Base-by-base conservation (phyloP, 2,797 vertebrate species). In the Lepus oiostolus region DNA sequence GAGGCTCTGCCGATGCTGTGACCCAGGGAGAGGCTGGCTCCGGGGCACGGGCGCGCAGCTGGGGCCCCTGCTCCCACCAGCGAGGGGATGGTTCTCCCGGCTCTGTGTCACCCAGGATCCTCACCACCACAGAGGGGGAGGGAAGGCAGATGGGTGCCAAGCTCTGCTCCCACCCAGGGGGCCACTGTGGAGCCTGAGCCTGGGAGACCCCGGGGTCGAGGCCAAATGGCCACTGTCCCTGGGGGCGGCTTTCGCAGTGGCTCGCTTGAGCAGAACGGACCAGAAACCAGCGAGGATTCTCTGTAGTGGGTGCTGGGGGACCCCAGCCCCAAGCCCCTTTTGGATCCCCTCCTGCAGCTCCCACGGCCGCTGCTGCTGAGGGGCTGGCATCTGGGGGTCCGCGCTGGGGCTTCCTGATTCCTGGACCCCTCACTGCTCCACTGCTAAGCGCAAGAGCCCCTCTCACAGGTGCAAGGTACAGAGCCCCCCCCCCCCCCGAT, bases 101-200 rank as follows among this genome's bases (percentile, higher is more conserved):
- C 54, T 3, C 54, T 17, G 54, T 58, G 42, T 5, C 2, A 4
- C 75, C 3, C 7, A n/a, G 28, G n/a, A 26, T 42, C 42, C 9
- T 22, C 13, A 13, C 16, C 30, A 7, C 62, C 63, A 42, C 75
- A 11, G 72, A 76, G 19, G 10, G 35, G 30, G 16, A n/a, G 38
- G 35, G 4, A 8, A 47, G 62, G 38, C 26, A 19, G 52, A 2
- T 0, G 14, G 4, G 26, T 8, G n/a, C 21, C 0, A 1, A 22
- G n/a, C 6, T 6, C 35, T 32, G 85, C 9, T 58, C 52, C 7
- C 30, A 26, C 17, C 19, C 26, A 1, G 1, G 54, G 19, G 54
- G 54, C 54, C 19, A 19, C 54, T 19, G 54, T 58, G 54, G 11
- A 19, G 26, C 38, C 42, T 63, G 50, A 7, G 24, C 60, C 30